Evolutionary conservation across 2,888 invertebrate species (phyloP).

Genomic region (Acanthosepion pharaonis): DNA sequence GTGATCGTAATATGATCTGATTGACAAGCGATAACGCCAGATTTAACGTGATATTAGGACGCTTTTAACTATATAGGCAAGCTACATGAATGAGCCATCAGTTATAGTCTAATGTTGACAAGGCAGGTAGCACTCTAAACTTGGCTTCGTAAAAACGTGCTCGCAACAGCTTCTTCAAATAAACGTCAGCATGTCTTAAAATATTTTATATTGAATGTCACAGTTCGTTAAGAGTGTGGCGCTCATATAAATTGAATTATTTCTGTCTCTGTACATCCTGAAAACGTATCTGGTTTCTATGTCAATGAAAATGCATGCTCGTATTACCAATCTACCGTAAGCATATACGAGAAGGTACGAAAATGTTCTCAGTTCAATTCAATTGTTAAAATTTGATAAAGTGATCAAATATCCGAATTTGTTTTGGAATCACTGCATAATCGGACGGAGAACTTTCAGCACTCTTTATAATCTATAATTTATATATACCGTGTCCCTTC

Average conservation of each 20-base stretch:
- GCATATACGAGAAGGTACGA: too few relatives aligned
- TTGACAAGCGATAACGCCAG: neutral
- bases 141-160: neutral
- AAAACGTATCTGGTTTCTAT: neutral
- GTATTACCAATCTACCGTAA: neutral
- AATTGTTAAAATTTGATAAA: too few relatives aligned
- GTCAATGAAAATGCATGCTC: neutral
- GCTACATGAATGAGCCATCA: neutral
- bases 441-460: too few relatives aligned
- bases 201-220: neutral
- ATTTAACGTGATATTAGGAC: neutral
- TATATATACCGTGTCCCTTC: too few relatives aligned
- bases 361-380: too few relatives aligned
- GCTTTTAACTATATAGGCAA: too few relatives aligned
- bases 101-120: neutral
- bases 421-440: too few relatives aligned
- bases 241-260: neutral
- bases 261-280: neutral
- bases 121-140: neutral
- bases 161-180: neutral
- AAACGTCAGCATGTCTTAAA: neutral
- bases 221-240: neutral
- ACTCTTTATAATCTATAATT: too few relatives aligned
- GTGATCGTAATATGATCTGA: neutral
- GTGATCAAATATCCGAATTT: too few relatives aligned